phyloP scores from a whole-genome alignment of 2,113 vertebrate species.

The Heloderma charlesbogerti region DNA sequence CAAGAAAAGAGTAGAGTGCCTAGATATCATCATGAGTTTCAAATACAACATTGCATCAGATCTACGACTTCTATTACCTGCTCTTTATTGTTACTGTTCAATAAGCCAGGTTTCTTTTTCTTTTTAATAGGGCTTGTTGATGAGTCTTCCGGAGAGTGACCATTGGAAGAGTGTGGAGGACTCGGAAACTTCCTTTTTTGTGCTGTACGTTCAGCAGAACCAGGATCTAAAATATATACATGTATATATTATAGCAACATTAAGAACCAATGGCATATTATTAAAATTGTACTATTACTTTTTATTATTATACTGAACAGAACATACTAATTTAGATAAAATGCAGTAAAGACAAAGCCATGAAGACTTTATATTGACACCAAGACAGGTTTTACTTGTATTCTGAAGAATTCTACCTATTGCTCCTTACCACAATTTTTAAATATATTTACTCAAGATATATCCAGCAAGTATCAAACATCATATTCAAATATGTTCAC shows the following conservation, averaged over 20 bases:
- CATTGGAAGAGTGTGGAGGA: constrained; percentile 96
- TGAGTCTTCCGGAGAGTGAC: constrained; percentile 94
- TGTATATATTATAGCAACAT: constrained; percentile 56
- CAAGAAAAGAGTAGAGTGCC: constrained; percentile 8
- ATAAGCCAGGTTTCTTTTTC: constrained; percentile 97
- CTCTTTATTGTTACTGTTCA: constrained; percentile 92
- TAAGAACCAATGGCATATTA: constrained; percentile 2
- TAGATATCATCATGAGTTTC: neutral
- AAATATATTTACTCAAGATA: neutral
- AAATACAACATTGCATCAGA: neutral
- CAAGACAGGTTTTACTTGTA: neutral
- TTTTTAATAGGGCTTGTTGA: constrained; percentile 96
- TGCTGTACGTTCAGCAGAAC: constrained; percentile 87
- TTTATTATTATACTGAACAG: neutral
- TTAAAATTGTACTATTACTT: neutral
- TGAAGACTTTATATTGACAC: constrained; percentile 1
- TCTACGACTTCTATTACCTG: constrained; percentile 84
- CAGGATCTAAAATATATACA: constrained; percentile 81
- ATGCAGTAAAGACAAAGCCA: neutral
- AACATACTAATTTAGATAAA: neutral
- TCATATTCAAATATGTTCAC: neutral
- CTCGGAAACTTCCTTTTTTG: constrained; percentile 95
- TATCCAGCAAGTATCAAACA: neutral
- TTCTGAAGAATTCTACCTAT: neutral
- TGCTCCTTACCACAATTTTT: neutral